phyloP scores from a whole-genome alignment of 1,140 invertebrate species.

The Drosophila asahinai region DNA sequence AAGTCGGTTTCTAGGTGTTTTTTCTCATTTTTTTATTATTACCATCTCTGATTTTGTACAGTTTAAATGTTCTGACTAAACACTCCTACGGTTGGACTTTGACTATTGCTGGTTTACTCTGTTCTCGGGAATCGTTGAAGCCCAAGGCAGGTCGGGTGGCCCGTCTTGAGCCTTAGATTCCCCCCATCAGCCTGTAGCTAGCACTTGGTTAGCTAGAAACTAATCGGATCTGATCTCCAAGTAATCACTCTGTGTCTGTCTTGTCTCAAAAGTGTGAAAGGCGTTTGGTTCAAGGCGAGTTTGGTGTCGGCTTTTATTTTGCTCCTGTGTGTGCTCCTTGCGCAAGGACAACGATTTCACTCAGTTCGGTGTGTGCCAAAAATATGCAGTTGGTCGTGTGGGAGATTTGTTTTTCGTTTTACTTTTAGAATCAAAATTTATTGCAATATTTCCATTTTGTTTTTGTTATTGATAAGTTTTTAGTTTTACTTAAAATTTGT shows the following conservation, averaged over 20 bases:
- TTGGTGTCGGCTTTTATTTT: constrained; percentile 37
- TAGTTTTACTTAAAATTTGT: constrained; percentile 47
- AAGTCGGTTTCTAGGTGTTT: constrained; percentile 29
- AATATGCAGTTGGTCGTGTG: constrained; percentile 28
- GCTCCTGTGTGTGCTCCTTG: constrained; percentile 19
- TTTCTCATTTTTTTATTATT: constrained; percentile 6
- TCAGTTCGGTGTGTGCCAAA: constrained; percentile 43
- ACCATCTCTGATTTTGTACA: constrained; percentile 46
- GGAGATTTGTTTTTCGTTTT: constrained; percentile 14
- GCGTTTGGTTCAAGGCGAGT: constrained; percentile 39
- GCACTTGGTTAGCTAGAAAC: constrained; percentile 17
- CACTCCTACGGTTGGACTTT: constrained; percentile 26
- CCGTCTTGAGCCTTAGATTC: constrained; percentile 24
- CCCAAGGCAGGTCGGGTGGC: not conserved
- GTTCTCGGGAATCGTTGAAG: constrained; percentile 9
- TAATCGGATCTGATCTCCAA: constrained; percentile 4
- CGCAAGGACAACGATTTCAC: constrained; percentile 20
- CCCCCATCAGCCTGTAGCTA: constrained; percentile 21
- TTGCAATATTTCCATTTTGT: constrained; percentile 53
- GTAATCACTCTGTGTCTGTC: not conserved
- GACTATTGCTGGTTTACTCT: constrained; percentile 31
- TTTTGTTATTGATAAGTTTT: constrained; percentile 42
- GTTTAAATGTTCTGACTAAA: constrained; percentile 42
- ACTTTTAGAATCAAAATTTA: constrained; percentile 63
- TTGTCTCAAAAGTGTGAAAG: constrained; percentile 4